These are phyloP conservation scores for Colistium nudipinnis DNA, from an alignment of 2,113 vertebrate genomes.

Conservation along the genomic window DNA sequence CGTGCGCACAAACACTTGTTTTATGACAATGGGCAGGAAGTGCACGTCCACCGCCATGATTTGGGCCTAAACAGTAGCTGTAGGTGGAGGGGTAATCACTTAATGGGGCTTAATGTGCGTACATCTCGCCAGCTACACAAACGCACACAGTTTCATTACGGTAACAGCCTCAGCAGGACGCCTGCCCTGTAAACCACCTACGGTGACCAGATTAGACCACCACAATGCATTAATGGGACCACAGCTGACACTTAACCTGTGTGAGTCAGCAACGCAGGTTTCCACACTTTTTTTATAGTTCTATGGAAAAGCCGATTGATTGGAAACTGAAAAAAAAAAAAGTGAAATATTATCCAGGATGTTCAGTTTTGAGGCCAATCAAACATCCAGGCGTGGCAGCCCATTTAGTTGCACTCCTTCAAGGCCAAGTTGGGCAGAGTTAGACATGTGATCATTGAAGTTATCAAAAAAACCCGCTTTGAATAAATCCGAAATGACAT, in stretches of 20 bases:
- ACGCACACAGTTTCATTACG: slow-evolving; percentile 27
- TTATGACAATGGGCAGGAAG: slow-evolving; percentile 21
- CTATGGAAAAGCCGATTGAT: neutral
- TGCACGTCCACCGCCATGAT: slow-evolving; percentile 38
- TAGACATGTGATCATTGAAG: too few species aligned
- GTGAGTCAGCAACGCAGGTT: neutral
- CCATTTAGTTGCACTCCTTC: too few species aligned
- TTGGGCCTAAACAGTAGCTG: slow-evolving; percentile 29
- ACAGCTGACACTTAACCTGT: too few species aligned
- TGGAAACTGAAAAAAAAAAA: too few species aligned
- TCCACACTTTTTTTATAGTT: neutral
- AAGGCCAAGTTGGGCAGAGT: too few species aligned
- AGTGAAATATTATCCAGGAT: too few species aligned
- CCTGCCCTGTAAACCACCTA: slow-evolving; percentile 30
- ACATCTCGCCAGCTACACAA: slow-evolving; percentile 16
- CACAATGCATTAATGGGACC: neutral
- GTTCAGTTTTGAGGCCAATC: too few species aligned
- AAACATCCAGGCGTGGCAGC: too few species aligned
- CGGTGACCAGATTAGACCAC: slow-evolving; percentile 38
- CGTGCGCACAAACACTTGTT: neutral
- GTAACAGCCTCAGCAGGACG: slow-evolving; percentile 30
- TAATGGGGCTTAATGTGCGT: slow-evolving; percentile 59
- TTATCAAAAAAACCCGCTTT: too few species aligned
- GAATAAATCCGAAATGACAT: too few species aligned
- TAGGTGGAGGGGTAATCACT: slow-evolving; percentile 60